These are phyloP conservation scores for Chlorops oryzae DNA, from an alignment of 1,140 invertebrate genomes.

Conservation along the genomic window DNA sequence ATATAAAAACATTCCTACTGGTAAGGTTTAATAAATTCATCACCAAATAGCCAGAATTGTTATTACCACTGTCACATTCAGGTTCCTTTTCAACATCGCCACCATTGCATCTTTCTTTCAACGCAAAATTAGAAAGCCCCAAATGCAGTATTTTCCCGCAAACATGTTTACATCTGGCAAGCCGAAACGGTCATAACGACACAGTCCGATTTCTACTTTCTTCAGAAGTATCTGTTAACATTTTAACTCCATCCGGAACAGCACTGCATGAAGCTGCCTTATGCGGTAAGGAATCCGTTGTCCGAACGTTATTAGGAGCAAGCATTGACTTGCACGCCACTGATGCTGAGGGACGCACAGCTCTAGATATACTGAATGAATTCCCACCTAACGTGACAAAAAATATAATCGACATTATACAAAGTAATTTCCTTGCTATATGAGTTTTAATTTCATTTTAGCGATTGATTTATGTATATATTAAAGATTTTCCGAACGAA, in stretches of 20 bases:
- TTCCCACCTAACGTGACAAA: slow-evolving; percentile 84
- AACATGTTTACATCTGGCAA: slow-evolving; percentile 89
- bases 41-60: slow-evolving; percentile 1
- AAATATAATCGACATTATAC: slow-evolving; percentile 75
- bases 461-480: too few relatives aligned
- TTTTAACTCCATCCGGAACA: slow-evolving; percentile 79
- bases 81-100: slow-evolving; percentile 18
- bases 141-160: slow-evolving; percentile 58
- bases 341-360: slow-evolving; percentile 75
- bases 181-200: slow-evolving; percentile 79
- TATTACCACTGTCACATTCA: slow-evolving; percentile 17
- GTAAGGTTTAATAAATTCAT: too few relatives aligned
- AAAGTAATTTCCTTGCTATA: slow-evolving; percentile 56
- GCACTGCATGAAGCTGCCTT: slow-evolving; percentile 92
- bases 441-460: neutral
- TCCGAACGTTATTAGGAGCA: slow-evolving; percentile 70
- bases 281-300: slow-evolving; percentile 88
- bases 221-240: slow-evolving; percentile 84
- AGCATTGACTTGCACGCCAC: slow-evolving; percentile 76
- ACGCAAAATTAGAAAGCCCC: slow-evolving; percentile 29
- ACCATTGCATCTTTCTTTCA: slow-evolving; percentile 15
- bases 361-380: slow-evolving; percentile 78
- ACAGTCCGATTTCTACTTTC: slow-evolving; percentile 77
- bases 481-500: too few relatives aligned
- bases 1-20: slow-evolving; percentile 51